Evolutionary conservation across 2,797 vertebrate genomes (phyloP).

Genomic region (Sciaenops ocellatus): DNA sequence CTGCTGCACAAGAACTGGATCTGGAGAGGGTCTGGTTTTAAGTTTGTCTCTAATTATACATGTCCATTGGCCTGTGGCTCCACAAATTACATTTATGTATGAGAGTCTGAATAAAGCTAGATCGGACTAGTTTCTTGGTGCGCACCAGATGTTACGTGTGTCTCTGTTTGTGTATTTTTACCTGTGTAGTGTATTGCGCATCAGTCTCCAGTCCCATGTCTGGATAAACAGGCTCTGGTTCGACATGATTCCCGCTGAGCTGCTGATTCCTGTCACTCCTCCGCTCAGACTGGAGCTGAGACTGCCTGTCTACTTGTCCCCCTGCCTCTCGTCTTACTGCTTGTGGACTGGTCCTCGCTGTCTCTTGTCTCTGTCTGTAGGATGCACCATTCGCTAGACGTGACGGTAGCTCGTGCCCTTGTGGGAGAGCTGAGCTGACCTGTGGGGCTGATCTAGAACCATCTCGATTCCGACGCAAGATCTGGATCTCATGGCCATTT

Average conservation of each 20-base stretch:
- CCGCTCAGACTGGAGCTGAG: conserved; percentile 48
- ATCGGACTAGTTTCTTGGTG: conserved; percentile 10
- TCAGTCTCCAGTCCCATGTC: conserved; percentile 62
- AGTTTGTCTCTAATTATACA: conserved; percentile 72
- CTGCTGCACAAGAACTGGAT: conserved; percentile 49
- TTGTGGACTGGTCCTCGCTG: conserved; percentile 31
- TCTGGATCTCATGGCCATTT: conserved; percentile 81
- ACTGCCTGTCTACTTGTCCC: conserved; percentile 38
- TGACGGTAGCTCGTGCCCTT: conserved; percentile 79
- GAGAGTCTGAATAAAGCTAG: conserved; percentile 40
- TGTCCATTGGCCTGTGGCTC: conserved; percentile 54
- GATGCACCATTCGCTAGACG: conserved; percentile 70
- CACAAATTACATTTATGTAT: conserved; percentile 55
- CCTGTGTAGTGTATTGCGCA: conserved; percentile 70
- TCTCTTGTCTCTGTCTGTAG: conserved; percentile 75
- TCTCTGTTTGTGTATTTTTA: conserved; percentile 52
- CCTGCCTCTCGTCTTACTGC: conserved; percentile 57
- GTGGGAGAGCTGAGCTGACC: conserved; percentile 53
- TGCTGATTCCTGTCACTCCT: conserved; percentile 55
- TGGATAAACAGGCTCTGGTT: conserved; percentile 72
- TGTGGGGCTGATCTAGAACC: conserved; percentile 50
- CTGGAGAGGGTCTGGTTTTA: conserved; percentile 69
- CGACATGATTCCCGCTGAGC: conserved; percentile 80
- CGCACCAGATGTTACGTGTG: conserved; percentile 10
- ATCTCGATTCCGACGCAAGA: conserved; percentile 67